Percentiles rank a stretch among this genome's conserved stretches.
Conservation (phyloP, 2,113 vertebrate species). For the Centropristis striata region DNA sequence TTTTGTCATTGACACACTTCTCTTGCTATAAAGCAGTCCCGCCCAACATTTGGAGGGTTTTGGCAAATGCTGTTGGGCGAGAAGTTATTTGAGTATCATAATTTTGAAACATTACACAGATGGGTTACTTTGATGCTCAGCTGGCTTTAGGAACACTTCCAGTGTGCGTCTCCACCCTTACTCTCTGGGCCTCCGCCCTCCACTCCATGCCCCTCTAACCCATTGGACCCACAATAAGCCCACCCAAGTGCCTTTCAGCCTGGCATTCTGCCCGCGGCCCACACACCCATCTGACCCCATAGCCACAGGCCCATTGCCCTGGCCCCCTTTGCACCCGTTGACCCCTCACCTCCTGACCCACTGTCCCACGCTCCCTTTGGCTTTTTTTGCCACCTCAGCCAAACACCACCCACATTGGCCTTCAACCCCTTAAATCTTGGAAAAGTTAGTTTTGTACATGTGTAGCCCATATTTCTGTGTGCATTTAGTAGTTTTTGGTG, state of each 20-base stretch:
- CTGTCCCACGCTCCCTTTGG: conserved; percentile 79
- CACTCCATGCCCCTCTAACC: conserved; percentile 22
- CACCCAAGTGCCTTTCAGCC: conserved; percentile 79
- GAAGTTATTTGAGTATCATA: conserved; percentile 33
- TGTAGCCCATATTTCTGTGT: background rate
- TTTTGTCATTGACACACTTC: background rate
- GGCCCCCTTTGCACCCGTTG: conserved; percentile 64
- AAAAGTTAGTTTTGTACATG: conserved; percentile 9
- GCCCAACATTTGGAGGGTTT: background rate
- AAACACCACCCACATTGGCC: conserved; percentile 15
- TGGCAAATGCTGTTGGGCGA: background rate
- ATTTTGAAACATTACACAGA: conserved; percentile 53
- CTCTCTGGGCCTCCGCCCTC: conserved; percentile 25
- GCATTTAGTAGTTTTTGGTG: background rate
- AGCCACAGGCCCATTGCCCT: conserved; percentile 62
- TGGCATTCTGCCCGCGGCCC: conserved; percentile 76
- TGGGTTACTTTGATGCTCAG: conserved; percentile 44
- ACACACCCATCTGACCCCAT: conserved; percentile 69
- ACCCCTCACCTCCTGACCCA: conserved; percentile 78
- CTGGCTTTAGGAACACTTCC: conserved; percentile 39
- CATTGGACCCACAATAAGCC: conserved; percentile 42
- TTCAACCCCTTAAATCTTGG: background rate
- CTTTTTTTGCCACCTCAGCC: conserved; percentile 50
- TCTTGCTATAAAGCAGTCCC: background rate
- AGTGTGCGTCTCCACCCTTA: conserved; percentile 40